Percentiles rank a stretch among this genome's conserved stretches.
These are phyloP conservation scores for Temnothorax longispinosus DNA, from an alignment of 1,140 invertebrate genomes.

Conservation along the genomic window DNA sequence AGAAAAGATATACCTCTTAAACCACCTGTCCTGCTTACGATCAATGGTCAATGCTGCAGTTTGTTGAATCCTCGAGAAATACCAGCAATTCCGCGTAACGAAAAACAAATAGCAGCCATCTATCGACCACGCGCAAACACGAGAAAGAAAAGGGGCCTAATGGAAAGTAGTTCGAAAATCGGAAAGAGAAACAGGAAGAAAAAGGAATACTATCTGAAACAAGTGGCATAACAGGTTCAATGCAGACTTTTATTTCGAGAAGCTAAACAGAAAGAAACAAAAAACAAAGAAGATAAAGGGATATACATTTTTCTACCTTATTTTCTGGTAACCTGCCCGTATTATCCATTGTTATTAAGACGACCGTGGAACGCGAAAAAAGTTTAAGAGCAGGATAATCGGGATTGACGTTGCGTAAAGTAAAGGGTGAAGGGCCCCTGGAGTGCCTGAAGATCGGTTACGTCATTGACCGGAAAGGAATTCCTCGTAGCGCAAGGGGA, in stretches of 20 bases:
- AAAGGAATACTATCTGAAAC: neutral
- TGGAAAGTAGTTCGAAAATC: constrained; percentile 48
- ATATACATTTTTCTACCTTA: constrained; percentile 12
- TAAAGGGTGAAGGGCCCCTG: constrained; percentile 8
- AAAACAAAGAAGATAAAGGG: neutral
- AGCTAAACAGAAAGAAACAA: neutral
- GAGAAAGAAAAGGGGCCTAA: constrained; percentile 11
- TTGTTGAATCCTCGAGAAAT: constrained; percentile 80
- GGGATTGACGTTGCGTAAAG: constrained; percentile 37
- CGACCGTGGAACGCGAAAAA: neutral
- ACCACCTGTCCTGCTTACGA: constrained; percentile 65
- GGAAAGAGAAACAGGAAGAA: neutral
- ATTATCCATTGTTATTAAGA: constrained; percentile 33
- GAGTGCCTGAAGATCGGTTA: constrained; percentile 35
- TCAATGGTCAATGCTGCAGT: constrained; percentile 77
- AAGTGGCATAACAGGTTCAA: neutral
- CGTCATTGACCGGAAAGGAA: constrained; percentile 49
- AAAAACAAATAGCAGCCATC: constrained; percentile 79
- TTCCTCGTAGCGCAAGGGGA: constrained; percentile 31
- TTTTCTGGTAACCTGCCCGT: neutral
- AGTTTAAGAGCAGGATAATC: constrained; percentile 36
- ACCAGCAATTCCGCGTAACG: constrained; percentile 79
- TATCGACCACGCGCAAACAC: constrained; percentile 59
- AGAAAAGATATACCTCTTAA: constrained; percentile 72
- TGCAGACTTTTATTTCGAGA: neutral